A percentile compares a stretch with the other conserved stretches of the same genome.
These are phyloP conservation scores for Athalia circularis DNA, from an alignment of 2,888 invertebrate species.

Conservation along the genomic window DNA sequence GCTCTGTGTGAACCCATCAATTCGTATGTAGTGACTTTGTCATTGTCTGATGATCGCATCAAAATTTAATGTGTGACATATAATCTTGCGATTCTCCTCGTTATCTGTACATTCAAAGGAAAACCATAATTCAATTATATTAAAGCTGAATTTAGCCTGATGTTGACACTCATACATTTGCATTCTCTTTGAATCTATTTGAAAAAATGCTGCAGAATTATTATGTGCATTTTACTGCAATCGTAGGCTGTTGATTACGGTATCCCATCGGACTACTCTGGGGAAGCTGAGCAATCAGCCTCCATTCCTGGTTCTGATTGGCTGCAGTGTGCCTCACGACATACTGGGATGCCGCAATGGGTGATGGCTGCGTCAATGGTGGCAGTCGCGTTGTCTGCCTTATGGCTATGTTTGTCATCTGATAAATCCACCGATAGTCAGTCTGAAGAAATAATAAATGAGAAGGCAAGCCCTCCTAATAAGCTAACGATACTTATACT, in stretches of 20 bases:
- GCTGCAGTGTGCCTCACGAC: conserved; percentile 62
- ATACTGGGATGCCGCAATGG: conserved; percentile 64
- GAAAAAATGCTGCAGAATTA: too few relatives aligned
- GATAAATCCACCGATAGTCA: conserved; percentile 56
- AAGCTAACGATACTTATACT: conserved; percentile 61
- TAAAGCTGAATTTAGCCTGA: too few relatives aligned
- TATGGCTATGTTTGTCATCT: conserved; percentile 62
- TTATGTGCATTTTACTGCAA: neutral
- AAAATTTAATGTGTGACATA: too few relatives aligned
- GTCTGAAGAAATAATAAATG: conserved; percentile 54
- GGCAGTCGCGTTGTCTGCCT: conserved; percentile 57
- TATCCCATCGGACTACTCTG: conserved; percentile 65
- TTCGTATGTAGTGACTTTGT: neutral
- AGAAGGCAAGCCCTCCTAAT: conserved; percentile 43
- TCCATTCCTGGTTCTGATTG: conserved; percentile 63
- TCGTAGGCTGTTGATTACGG: conserved; percentile 65
- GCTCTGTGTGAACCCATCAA: neutral
- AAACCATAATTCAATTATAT: too few relatives aligned
- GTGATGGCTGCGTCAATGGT: conserved; percentile 59
- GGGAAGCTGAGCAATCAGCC: conserved; percentile 63
- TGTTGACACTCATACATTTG: neutral
- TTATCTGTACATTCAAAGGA: too few relatives aligned
- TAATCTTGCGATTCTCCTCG: too few relatives aligned
- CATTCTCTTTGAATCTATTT: neutral
- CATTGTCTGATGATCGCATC: too few relatives aligned